Evolutionary conservation across 2,797 vertebrate genomes (phyloP), one percentile per base, ranked within the genome.

Genomic region (Allobates femoralis): DNA sequence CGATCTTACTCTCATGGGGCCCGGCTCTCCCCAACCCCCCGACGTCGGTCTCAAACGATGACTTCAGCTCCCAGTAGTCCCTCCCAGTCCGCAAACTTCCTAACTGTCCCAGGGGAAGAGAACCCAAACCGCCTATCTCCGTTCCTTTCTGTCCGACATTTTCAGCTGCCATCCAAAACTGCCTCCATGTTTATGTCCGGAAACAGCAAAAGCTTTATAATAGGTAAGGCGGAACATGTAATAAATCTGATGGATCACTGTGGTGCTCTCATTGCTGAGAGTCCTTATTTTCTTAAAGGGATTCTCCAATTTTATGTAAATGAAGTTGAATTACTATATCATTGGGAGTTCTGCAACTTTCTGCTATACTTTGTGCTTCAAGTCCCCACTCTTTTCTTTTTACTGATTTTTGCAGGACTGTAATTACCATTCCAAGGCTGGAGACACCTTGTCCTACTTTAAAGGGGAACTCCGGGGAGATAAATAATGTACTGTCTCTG

Each of bases 151-250:
- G 50, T 90, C 82, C 90, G 92, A 55, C 92, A 92, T 81, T 94
- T 94, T 88, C 90, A 93, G 0, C 89, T 93, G 81, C 92, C 93
- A 28, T 92, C 92, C 74, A 92, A 92, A 89, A 92, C 89, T 0
- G 93, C 94, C 21, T 95, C 94, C 84, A 96, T 94, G 94, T 96
- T 97, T 85, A 95, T 97, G 91, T 93, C 92, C 0, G 95, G 94
- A 51, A 93, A 92, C 28, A 91, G 90, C 75, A 90, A 91, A 58
- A 93, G 89, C 21, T 93, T 97, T 55, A 23, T 96, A 26, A 95
- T 97, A 0, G 97, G 96, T 97, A 92, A 88, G 78, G 12, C 11
- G 11, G 56, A 2, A 34, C 34, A 23, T 58, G 26, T 55, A 8
- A 18, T 10, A 15, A 14, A 26, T 23, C 8, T 37, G 7, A 11